These are phyloP conservation scores for Triplophysa siluroides DNA, from an alignment of 2,113 vertebrate species.

Conservation along the genomic window DNA sequence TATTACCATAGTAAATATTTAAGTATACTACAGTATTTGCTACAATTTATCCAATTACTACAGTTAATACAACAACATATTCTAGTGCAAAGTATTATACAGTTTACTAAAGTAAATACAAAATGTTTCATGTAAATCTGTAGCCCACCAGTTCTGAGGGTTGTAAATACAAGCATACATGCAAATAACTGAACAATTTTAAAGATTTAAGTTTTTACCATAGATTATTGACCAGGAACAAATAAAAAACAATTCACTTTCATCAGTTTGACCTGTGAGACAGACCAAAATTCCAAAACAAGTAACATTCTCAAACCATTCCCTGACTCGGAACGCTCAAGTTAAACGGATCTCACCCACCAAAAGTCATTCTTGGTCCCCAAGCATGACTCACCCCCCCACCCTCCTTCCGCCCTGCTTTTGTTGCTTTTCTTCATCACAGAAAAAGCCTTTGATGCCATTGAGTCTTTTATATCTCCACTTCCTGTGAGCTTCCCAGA, in stretches of 20 bases:
- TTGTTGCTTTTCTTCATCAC: conserved; percentile 67
- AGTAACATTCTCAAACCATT: background rate
- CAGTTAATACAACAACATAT: no score
- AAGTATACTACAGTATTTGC: no score
- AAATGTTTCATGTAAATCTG: no score
- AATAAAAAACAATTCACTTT: background rate
- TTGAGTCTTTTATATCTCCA: conserved; percentile 73
- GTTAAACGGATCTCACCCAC: conserved; percentile 12
- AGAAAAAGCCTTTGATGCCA: conserved; percentile 74
- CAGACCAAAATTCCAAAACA: background rate
- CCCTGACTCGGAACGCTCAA: background rate
- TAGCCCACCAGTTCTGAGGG: background rate
- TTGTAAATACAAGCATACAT: background rate
- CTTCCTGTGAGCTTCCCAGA: conserved; percentile 72
- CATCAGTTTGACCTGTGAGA: background rate
- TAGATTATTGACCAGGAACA: background rate
- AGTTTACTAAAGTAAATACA: no score
- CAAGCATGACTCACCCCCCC: conserved; percentile 50
- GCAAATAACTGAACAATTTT: background rate
- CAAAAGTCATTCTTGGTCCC: conserved; percentile 43
- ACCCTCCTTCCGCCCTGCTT: conserved; percentile 60
- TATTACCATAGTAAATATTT: no score
- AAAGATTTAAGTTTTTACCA: background rate
- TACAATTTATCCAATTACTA: no score
- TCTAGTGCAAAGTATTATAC: no score